phyloP scores from a whole-genome alignment of 2,113 vertebrate genomes.

The Gopherus flavomarginatus region DNA sequence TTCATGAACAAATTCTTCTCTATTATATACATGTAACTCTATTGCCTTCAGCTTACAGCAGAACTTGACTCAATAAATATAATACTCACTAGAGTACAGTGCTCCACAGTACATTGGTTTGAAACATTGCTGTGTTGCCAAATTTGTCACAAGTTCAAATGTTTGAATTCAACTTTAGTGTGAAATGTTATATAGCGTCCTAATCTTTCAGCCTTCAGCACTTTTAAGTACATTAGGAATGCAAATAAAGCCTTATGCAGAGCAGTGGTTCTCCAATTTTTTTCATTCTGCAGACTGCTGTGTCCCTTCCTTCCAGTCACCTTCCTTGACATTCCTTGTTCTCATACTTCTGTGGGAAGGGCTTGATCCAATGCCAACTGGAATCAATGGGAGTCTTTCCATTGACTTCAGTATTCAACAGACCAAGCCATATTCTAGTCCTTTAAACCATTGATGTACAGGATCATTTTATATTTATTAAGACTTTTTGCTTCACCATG shows the following conservation, averaged over 20 bases:
- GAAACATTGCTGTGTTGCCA: neutral
- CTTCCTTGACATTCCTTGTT: neutral
- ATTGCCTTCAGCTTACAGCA: neutral
- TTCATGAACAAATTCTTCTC: neutral
- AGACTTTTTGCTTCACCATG: conserved; percentile 65
- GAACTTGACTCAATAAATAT: neutral
- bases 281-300: neutral
- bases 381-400: neutral
- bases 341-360: neutral
- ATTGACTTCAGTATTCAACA: neutral
- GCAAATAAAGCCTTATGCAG: neutral
- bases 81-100: neutral
- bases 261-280: neutral
- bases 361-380: neutral
- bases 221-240: neutral
- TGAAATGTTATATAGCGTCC: neutral
- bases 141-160: neutral
- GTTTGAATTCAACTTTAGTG: neutral
- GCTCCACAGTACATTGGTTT: neutral
- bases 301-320: neutral
- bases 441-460: conserved; percentile 32
- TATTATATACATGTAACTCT: neutral
- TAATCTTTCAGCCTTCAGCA: neutral
- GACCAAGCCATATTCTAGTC: neutral
- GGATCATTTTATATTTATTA: conserved; percentile 69